Evolutionary conservation across 2,888 invertebrate species (phyloP), one percentile per base, ranked within the genome.

Genomic region (Agonopterix subpropinquella): DNA sequence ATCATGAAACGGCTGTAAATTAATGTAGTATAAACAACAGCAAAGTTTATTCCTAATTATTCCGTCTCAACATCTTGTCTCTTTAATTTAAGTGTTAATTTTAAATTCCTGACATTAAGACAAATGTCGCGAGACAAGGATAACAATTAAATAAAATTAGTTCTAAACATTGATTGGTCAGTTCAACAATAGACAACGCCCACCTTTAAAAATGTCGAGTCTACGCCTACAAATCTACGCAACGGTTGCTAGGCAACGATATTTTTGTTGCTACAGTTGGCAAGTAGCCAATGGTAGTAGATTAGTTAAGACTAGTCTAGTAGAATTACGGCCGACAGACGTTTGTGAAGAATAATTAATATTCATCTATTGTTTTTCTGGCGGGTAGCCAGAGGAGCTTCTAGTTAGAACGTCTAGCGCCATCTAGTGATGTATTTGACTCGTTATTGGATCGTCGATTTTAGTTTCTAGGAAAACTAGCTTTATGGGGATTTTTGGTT

Each of bases 201-300:
- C 56, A 55, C 56, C 51, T 49, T 44, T 45, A 53, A 53, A 57
- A 48, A 52, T 11, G 41, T 36, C 43, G 47, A 62, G 53, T 61
- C 28, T 5, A 65, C 73, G 67, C 74, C 77, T 65, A 70, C 65
- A 52, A 48, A 54, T 53, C 53, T 53, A 47, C 41, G 58, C 18
- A 63, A 56, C 61, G 61, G 52, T 52, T 66, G 65, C 65, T 64
- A 67, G 44, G 48, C 48, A 47, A 63, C 58, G 57, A 10, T 56
- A 55, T 56, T 62, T 62, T 62, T 62, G 65, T 65, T 48, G 52
- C 53, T 50, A 45, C 55, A 55, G 56, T 18, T 47, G 47, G 47
- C 35, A 8, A 8, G 10, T 1, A 18, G 47, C 47, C 47, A 47
- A 11, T 28, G 28, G 28, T 28, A 28, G 28, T 28, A 28, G 28